These are phyloP conservation scores for Colaptes auratus DNA, from an alignment of 2,113 vertebrate species.

Conservation along the genomic window DNA sequence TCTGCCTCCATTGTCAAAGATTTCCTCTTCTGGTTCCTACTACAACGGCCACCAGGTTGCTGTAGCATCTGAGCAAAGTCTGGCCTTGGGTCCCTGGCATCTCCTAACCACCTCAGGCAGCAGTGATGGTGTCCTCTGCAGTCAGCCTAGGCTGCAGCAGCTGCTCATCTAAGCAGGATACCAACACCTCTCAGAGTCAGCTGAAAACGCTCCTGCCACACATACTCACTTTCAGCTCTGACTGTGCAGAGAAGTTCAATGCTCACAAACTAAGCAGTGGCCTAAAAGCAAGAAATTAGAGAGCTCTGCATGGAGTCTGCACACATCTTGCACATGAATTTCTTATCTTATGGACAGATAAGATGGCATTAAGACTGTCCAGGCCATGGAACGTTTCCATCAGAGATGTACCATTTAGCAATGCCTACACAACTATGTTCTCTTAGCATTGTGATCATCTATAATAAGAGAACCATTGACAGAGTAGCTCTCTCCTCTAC, in stretches of 20 bases:
- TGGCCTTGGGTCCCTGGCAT: not conserved
- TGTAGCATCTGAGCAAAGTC: conserved; percentile 30
- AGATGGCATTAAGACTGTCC: not conserved
- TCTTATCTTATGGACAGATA: not conserved
- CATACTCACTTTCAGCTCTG: not conserved
- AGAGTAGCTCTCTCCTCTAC: not conserved
- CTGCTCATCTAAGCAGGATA: not conserved
- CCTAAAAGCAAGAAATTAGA: not conserved
- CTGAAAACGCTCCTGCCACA: not conserved
- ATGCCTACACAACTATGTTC: not conserved
- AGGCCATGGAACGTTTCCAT: not conserved
- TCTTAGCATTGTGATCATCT: not conserved
- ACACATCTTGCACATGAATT: not conserved
- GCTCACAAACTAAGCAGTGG: not conserved
- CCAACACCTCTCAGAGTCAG: not conserved
- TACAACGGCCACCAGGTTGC: conserved; percentile 64
- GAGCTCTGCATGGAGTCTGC: no score
- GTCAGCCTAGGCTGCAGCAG: not conserved
- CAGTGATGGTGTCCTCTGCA: not conserved
- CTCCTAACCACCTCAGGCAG: not conserved
- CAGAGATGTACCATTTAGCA: not conserved
- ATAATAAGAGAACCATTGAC: no score
- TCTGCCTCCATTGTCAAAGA: conserved; percentile 1
- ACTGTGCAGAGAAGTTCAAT: not conserved
- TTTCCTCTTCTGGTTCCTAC: not conserved